Percentiles rank a stretch among this genome's conserved stretches.
phyloP scores from a whole-genome alignment of 2,888 invertebrate species.

The Polymixis lichenea region DNA sequence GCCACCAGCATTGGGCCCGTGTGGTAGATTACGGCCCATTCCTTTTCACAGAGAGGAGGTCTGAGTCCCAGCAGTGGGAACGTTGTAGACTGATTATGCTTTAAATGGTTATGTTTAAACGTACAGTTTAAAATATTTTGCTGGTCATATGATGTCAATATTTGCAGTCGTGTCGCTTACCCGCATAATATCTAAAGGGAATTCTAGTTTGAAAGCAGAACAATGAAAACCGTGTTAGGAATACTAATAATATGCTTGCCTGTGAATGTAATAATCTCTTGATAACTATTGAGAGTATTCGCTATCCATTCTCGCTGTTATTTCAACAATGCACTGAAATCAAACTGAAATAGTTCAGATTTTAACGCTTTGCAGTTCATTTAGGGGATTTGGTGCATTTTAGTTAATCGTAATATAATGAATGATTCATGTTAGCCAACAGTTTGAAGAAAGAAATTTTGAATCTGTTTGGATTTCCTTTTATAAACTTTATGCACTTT shows the following conservation, averaged over 20 bases:
- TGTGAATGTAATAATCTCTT: conserved; percentile 41
- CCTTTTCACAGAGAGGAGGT: no score
- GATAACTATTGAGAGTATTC: conserved; percentile 43
- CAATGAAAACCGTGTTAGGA: conserved; percentile 56
- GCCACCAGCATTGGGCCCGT: no score
- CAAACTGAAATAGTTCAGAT: background rate
- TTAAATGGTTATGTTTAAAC: background rate
- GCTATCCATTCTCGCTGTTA: conserved; percentile 39
- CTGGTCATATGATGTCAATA: conserved; percentile 53
- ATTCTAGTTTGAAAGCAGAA: conserved; percentile 59
- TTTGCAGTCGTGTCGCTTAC: conserved; percentile 42
- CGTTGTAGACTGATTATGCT: no score
- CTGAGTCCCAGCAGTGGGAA: no score
- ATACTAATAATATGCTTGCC: conserved; percentile 49
- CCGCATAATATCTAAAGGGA: conserved; percentile 56
- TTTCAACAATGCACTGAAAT: conserved; percentile 35
- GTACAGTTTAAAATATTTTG: conserved; percentile 14
- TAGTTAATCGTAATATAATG: background rate
- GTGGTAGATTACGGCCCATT: no score
- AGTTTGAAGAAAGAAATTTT: background rate
- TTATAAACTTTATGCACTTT: no score
- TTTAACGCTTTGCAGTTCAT: conserved; percentile 4
- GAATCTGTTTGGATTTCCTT: background rate
- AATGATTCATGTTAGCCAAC: background rate
- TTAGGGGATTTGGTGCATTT: background rate